These are phyloP conservation scores for Chloroclysta siterata DNA, from an alignment of 2,888 invertebrate species.

Conservation along the genomic window DNA sequence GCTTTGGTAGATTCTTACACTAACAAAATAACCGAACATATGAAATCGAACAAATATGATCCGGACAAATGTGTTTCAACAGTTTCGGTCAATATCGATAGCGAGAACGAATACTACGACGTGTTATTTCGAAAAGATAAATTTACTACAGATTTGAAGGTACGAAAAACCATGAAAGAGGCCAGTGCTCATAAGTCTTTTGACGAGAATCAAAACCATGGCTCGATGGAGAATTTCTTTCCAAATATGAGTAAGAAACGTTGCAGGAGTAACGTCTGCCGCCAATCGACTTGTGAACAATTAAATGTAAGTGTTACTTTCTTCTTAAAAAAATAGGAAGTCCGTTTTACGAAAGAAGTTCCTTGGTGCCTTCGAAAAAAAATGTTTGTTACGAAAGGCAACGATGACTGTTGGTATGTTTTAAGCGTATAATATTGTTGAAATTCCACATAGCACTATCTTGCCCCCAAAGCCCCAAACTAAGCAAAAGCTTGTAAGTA, in stretches of 20 bases:
- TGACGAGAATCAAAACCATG: constrained; percentile 44
- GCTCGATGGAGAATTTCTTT: constrained; percentile 38
- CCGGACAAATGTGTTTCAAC: constrained; percentile 53
- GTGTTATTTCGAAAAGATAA: constrained; percentile 57
- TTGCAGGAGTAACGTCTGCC: background rate
- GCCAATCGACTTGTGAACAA: constrained; percentile 6
- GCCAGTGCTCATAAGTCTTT: constrained; percentile 36
- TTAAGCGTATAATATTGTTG: no score
- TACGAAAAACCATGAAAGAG: constrained; percentile 56
- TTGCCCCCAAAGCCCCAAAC: no score
- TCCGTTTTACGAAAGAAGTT: no score
- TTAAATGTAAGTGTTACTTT: constrained; percentile 22
- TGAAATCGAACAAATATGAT: constrained; percentile 40
- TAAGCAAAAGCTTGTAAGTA: no score
- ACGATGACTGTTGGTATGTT: no score
- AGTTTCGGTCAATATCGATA: constrained; percentile 65
- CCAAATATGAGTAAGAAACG: constrained; percentile 16
- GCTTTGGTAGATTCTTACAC: constrained; percentile 62
- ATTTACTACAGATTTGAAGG: constrained; percentile 54
- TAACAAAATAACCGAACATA: constrained; percentile 48
- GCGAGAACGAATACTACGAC: constrained; percentile 63
- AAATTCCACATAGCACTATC: no score
- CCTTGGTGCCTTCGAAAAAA: no score
- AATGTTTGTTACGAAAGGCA: no score
- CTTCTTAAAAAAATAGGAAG: background rate